Base-by-base conservation (phyloP, 1,140 invertebrate genomes). In the Musca vetustissima region DNA sequence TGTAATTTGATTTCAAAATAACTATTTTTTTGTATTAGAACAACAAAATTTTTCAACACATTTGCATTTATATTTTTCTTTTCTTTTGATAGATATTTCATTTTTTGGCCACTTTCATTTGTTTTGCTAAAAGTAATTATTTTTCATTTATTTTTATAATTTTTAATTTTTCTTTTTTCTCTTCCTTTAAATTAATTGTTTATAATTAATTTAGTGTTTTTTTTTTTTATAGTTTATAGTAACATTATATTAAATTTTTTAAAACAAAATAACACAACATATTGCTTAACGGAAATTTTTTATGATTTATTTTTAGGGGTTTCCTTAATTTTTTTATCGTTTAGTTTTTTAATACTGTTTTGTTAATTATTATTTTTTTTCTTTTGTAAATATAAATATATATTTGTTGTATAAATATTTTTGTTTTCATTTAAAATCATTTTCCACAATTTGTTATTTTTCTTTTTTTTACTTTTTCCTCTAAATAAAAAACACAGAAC, bases 251-350 rank as follows among this genome's bases (percentile, higher is more conserved):
- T 59, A 0, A 28, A n/a, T 24, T 55, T 59, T 59, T 53, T 59
- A 59, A 59, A 59, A 59, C 25, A 59, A 59, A 59, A 59, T 59
- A 59, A 59, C 55, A 59, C 55, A 59, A 59, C 55, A 17, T 59
- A 59, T 59, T 59, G 55, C 55, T 59, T 59, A 59, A 59, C 55
- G 55, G 55, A 59, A 59, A 59, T 59, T n/a, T n/a, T n/a, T 28
- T 59, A 59, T 32, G 28, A 32, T 59, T 32, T 59, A 28, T 59
- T 59, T 59, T 1, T 32, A 17, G 22, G 15, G 15, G 22, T 55
- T 55, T 55, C 0, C 24, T 55, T 24, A 13, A 24, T 24, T 55
- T 55, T 24, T 55, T 55, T 55, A 25, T 59, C 15, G 25, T 59
- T 59, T 24, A 59, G 25, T 15, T 59, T n/a, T 59, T 59, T 59